Base-by-base conservation (phyloP, 2,797 vertebrate species). In the Megalops cyprinoides region DNA sequence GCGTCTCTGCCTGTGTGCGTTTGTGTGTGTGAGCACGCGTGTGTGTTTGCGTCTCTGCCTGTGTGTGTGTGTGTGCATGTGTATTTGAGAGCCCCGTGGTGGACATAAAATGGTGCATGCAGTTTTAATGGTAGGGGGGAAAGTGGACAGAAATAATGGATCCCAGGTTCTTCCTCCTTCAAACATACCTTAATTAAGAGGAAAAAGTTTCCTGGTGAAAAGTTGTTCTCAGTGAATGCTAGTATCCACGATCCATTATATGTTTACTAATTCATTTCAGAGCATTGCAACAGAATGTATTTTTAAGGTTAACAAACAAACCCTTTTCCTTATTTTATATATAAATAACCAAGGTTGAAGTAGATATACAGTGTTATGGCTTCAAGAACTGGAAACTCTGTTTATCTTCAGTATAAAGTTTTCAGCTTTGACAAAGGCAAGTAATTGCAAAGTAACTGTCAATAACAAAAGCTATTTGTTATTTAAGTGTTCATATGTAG, bases 61-160 rank as follows among this genome's bases (percentile, higher is more conserved):
- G 78, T 79, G n/a, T n/a, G n/a, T n/a, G n/a, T n/a, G n/a, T n/a
- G n/a, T n/a, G n/a, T n/a, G n/a, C n/a, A n/a, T n/a, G 74, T 77
- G 49, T 1, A 18, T 51, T 79, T 74, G 18, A 77, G 78, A 34
- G 76, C 76, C 77, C 77, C 56, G 60, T 76, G 79, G 79, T 77
- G 78, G 81, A 78, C 83, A 73, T 76, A 34, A 56, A 53, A 48
- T 1, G 25, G 34, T 55, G 76, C 77, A 78, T 58, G 79, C 46
- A 60, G 79, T 20, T 46, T 73, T 77, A 77, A 55, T 74, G 25
- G 75, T 14, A 8, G 51, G 34, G 20, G 75, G n/a, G 39, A 55
- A 39, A 58, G 75, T 58, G 75, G 8, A 9, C 31, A 12, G 75
- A n/a, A 60, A 25, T 58, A 81, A 75, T 74, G 44, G 78, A 82